Percentiles rank a stretch among this genome's conserved stretches.
These are phyloP conservation scores for Platycnemis pennipes DNA, from an alignment of 2,888 invertebrate genomes.

Conservation along the genomic window DNA sequence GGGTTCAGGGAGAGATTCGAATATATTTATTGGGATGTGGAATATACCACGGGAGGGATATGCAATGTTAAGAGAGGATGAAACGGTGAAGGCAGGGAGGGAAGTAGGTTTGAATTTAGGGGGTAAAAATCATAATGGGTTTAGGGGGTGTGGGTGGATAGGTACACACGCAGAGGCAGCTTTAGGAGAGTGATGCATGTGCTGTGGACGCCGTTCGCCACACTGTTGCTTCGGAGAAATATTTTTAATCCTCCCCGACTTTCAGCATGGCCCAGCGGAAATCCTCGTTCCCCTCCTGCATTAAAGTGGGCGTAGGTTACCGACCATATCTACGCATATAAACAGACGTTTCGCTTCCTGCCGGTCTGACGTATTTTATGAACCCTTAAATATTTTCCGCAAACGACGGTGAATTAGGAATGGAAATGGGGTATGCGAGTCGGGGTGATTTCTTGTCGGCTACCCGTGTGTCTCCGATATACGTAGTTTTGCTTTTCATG, in stretches of 20 bases:
- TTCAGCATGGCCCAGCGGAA: background rate
- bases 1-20: no score
- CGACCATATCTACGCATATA: background rate
- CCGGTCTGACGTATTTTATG: background rate
- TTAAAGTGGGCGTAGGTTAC: background rate
- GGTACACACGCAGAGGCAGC: background rate
- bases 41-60: background rate
- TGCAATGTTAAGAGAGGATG: background rate
- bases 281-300: background rate
- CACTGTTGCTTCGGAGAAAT: background rate
- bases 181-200: background rate
- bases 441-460: background rate
- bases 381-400: background rate
- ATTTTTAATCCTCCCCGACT: slow-evolving; percentile 31
- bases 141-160: background rate
- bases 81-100: background rate
- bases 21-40: background rate
- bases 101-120: background rate
- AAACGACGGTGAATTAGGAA: slow-evolving; percentile 4
- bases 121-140: background rate
- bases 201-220: background rate
- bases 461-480: background rate
- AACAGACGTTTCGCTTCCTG: background rate
- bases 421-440: background rate
- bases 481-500: background rate